Evolutionary conservation across 2,888 invertebrate genomes (phyloP).

Genomic region (Hemaris fuciformis): DNA sequence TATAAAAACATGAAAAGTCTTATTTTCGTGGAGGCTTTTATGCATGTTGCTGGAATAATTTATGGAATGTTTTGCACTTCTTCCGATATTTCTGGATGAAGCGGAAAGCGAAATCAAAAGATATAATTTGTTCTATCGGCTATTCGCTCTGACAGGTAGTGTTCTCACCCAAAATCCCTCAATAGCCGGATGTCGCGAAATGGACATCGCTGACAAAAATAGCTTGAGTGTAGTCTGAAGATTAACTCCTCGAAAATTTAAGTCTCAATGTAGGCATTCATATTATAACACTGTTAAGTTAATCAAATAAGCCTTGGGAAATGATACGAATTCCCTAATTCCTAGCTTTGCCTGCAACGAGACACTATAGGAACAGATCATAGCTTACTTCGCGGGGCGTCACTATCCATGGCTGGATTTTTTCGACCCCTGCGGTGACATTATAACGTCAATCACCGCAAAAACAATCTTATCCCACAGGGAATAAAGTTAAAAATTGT

Average conservation of each 20-base stretch:
- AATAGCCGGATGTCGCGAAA: too few species aligned
- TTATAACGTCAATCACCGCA: slow-evolving; percentile 45
- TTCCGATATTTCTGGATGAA: too few species aligned
- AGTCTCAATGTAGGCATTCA: too few species aligned
- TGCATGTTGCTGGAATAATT: not conserved
- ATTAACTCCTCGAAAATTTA: too few species aligned
- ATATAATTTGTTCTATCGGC: too few species aligned
- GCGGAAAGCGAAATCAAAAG: too few species aligned
- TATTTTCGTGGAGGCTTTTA: too few species aligned
- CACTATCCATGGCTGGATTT: slow-evolving; percentile 72
- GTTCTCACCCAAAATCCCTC: too few species aligned
- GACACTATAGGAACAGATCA: slow-evolving; percentile 73
- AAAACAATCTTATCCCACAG: slow-evolving; percentile 43
- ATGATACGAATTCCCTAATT: slow-evolving; percentile 7
- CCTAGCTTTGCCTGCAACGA: slow-evolving; percentile 41
- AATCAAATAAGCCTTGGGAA: not conserved
- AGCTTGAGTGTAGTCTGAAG: too few species aligned
- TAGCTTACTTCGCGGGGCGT: slow-evolving; percentile 80
- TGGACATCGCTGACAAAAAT: too few species aligned
- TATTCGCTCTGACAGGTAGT: too few species aligned
- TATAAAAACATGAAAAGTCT: too few species aligned
- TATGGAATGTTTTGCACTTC: not conserved
- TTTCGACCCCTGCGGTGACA: slow-evolving; percentile 73
- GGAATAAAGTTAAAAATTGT: slow-evolving; percentile 42
- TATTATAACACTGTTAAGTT: not conserved